Base-by-base conservation (phyloP, 2,888 invertebrate species). In the Lepidocyrtinus sp. region DNA sequence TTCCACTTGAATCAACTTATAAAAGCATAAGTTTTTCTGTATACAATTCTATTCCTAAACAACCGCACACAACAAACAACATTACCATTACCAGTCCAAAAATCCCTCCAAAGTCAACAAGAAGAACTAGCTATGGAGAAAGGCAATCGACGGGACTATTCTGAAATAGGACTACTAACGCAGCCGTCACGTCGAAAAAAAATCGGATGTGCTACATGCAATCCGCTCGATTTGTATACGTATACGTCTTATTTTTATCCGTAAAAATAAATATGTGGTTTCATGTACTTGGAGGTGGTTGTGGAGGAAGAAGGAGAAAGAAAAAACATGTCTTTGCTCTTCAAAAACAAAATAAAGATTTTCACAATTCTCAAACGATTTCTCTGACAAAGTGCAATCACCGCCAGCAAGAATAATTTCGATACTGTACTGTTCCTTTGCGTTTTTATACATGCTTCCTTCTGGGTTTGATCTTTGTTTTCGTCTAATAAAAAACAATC, bases 1-100 rank as follows among this genome's bases (percentile, higher is more conserved):
- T 59, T 82, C 76, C 83, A 81, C 77, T 83, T 81, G 82, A 80
- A 75, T 83, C 68, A 81, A 75, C 80, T 67, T 80, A 75, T 79
- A 79, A 79, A 50, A 75, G 71, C 75, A 80, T 75, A 70, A 65
- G 64, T 59, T 59, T 63, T 46, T 67, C 63, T 61, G 50, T 68
- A 24, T 68, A 79, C 69, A 67, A 25, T 36, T 17, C 24, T 26
- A 59, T 25, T 9, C 27, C 50, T 64, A 26, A 26, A 64, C 64
- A 26, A 27, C 22, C 61, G 36, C 12, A 50, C 22, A 62, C 64
- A 22, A 68, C 22, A 21, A 45, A 68, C 22, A 68, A 45, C 68
- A 19, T 19, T 12, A 22, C 26, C 19, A 45, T 12, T 25, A 22
- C 65, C 27, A 65, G 65, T 0, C 9, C 9, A 67, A 67, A 45